Evolutionary conservation across 2,113 vertebrate genomes (phyloP).

Genomic region (Lepisosteus osseus): DNA sequence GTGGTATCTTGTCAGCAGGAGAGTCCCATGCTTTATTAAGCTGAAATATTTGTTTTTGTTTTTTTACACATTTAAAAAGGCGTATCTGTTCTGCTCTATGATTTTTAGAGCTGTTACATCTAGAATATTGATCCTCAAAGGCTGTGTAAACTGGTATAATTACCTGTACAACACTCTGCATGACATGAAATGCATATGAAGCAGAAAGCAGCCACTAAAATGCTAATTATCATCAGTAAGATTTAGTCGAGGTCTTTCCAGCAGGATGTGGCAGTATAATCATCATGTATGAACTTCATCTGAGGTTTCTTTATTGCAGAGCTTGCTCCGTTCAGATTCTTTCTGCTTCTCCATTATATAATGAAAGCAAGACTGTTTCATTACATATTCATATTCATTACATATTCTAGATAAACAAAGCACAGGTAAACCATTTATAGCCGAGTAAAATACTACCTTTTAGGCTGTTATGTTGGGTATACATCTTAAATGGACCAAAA

Average conservation of each 20-base stretch:
- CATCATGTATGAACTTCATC: too few species aligned
- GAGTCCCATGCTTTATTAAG: slow-evolving; percentile 16
- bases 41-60: slow-evolving; percentile 16
- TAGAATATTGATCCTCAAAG: slow-evolving; percentile 7
- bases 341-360: too few species aligned
- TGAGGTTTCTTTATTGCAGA: not conserved
- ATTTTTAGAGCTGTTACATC: not conserved
- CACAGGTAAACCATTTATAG: too few species aligned
- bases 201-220: not conserved
- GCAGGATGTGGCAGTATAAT: not conserved
- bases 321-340: not conserved
- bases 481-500: too few species aligned
- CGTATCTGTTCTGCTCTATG: not conserved
- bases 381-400: too few species aligned
- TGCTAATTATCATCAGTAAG: not conserved
- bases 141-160: slow-evolving; percentile 15
- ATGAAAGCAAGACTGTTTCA: not conserved
- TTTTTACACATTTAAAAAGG: slow-evolving; percentile 2
- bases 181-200: not conserved
- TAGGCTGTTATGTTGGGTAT: too few species aligned
- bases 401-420: too few species aligned
- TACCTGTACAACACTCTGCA: not conserved
- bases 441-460: too few species aligned
- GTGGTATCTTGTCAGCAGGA: slow-evolving; percentile 10
- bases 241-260: not conserved